These are phyloP conservation scores for Lycorma delicatula DNA, from an alignment of 1,140 invertebrate genomes.

Conservation along the genomic window DNA sequence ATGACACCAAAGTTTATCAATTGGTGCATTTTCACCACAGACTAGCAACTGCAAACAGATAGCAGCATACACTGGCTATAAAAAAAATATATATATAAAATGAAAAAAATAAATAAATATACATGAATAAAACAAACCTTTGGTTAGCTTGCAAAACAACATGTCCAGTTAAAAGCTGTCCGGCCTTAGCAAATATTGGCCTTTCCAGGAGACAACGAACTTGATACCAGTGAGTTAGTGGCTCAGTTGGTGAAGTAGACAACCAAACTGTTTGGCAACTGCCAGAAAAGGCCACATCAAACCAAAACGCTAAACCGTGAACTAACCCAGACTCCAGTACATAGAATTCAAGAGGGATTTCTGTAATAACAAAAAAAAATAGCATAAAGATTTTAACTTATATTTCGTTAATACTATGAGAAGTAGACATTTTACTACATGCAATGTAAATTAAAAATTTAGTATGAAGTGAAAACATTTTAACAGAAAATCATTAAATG, in stretches of 20 bases:
- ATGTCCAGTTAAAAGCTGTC: slow-evolving; percentile 80
- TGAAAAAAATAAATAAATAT: too few species aligned
- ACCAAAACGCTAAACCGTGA: slow-evolving; percentile 99
- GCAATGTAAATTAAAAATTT: too few species aligned
- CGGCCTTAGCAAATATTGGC: slow-evolving; percentile 91
- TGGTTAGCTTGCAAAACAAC: slow-evolving; percentile 89
- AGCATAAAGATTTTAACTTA: too few species aligned
- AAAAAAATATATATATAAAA: too few species aligned
- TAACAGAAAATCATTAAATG: too few species aligned
- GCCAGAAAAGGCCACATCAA: slow-evolving; percentile 98
- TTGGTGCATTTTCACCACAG: too few species aligned
- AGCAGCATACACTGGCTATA: too few species aligned
- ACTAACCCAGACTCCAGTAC: slow-evolving; percentile 88
- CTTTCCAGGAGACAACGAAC: slow-evolving; percentile 91
- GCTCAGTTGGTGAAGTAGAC: slow-evolving; percentile 96
- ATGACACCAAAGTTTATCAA: too few species aligned
- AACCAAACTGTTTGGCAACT: slow-evolving; percentile 87
- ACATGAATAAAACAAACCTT: slow-evolving; percentile 44
- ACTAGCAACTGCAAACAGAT: too few species aligned
- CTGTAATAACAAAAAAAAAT: slow-evolving; percentile 39
- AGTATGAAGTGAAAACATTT: too few species aligned
- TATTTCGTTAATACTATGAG: too few species aligned
- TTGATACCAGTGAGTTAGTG: slow-evolving; percentile 99
- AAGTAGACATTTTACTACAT: too few species aligned
- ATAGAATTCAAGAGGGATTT: slow-evolving; percentile 91